Evolutionary conservation across 2,888 invertebrate genomes (phyloP).

Genomic region (Trachelus stipa): DNA sequence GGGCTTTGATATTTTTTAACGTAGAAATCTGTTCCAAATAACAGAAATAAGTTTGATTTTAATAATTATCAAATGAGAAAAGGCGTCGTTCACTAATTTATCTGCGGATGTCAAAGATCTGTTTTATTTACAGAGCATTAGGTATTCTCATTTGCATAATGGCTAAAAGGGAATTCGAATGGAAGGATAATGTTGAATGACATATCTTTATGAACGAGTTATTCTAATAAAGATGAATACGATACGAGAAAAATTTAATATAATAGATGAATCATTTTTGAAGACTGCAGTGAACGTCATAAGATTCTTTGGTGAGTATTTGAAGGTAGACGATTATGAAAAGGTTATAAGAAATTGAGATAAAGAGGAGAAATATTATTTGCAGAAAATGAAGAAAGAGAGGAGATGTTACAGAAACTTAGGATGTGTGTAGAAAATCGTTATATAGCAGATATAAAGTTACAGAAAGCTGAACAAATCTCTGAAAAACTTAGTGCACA

Average conservation of each 20-base stretch:
- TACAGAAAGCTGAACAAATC: conserved; percentile 27
- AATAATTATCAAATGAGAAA: too few relatives aligned
- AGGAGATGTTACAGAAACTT: conserved; percentile 24
- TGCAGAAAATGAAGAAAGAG: conserved; percentile 35
- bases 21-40: too few relatives aligned
- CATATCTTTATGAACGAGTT: too few relatives aligned
- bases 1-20: too few relatives aligned
- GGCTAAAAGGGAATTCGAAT: too few relatives aligned
- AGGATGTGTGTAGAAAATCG: conserved; percentile 38
- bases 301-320: conserved; percentile 45
- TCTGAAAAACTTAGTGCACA: conserved; percentile 3
- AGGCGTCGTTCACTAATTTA: too few relatives aligned
- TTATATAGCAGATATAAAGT: conserved; percentile 33
- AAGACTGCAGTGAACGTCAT: conserved; percentile 50
- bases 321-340: too few relatives aligned
- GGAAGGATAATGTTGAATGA: too few relatives aligned
- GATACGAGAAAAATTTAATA: conserved; percentile 10
- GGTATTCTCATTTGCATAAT: too few relatives aligned
- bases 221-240: conserved; percentile 2
- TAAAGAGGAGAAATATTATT: conserved; percentile 6
- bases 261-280: conserved; percentile 39
- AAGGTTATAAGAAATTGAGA: not conserved
- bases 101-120: too few relatives aligned
- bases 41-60: too few relatives aligned
- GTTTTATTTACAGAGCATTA: too few relatives aligned